A percentile compares a stretch with the other conserved stretches of the same genome.
phyloP scores from a whole-genome alignment of 2,113 vertebrate genomes.

The Silurus asotus region DNA sequence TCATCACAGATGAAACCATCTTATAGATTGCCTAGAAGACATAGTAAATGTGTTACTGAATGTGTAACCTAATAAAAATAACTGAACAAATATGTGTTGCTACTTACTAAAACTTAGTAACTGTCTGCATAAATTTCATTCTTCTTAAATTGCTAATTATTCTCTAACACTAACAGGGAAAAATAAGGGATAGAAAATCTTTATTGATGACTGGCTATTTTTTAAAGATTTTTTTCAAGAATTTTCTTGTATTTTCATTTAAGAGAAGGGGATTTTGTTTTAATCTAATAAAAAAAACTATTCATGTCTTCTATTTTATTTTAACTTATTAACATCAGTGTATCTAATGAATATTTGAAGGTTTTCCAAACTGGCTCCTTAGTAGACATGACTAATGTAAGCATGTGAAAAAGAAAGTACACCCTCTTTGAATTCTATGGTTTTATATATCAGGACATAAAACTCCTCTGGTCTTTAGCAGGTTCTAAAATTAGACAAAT shows the following conservation, averaged over 20 bases:
- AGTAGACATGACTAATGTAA: neutral
- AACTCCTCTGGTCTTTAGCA: no score
- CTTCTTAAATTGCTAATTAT: neutral
- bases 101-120: neutral
- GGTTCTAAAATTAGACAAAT: no score
- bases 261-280: neutral
- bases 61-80: neutral
- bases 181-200: neutral
- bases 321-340: neutral
- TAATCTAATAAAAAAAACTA: neutral
- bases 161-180: neutral
- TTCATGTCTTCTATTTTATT: neutral
- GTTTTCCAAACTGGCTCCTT: neutral
- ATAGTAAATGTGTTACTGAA: neutral
- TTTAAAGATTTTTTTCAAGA: no score
- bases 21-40: slow-evolving; percentile 44
- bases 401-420: neutral
- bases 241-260: neutral
- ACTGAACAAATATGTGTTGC: neutral
- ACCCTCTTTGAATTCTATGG: no score
- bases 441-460: no score
- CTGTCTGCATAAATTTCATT: neutral
- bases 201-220: neutral
- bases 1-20: slow-evolving; percentile 50
- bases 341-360: neutral